These are phyloP conservation scores for Cariama cristata DNA, from an alignment of 2,113 vertebrate genomes.

Conservation along the genomic window DNA sequence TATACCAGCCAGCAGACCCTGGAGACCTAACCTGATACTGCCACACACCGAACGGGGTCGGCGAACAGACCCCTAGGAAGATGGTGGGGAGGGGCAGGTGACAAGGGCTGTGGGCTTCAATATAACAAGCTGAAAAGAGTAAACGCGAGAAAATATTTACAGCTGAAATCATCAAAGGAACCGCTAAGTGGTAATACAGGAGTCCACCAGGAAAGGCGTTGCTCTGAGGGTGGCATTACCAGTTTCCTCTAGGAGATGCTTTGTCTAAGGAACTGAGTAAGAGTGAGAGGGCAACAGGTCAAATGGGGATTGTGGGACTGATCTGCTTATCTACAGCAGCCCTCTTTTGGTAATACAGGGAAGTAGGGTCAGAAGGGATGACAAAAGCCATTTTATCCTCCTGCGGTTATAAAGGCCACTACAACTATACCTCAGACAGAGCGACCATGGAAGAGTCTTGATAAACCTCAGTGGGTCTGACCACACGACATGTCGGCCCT, in stretches of 20 bases:
- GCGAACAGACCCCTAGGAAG: not conserved
- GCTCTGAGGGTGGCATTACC: not conserved
- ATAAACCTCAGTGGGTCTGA: not conserved
- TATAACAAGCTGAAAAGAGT: not conserved
- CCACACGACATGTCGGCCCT: accelerated
- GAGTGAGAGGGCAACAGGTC: not conserved
- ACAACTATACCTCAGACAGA: not conserved
- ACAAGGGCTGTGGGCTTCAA: not conserved
- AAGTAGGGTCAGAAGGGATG: not conserved
- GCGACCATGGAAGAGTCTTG: not conserved
- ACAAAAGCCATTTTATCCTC: not conserved
- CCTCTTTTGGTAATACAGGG: not conserved
- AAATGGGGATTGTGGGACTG: too few relatives aligned
- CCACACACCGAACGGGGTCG: accelerated
- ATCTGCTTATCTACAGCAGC: not conserved
- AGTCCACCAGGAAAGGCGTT: accelerated
- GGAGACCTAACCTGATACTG: not conserved
- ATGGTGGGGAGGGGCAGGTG: not conserved
- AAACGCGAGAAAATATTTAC: not conserved
- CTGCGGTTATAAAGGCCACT: not conserved
- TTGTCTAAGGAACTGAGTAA: not conserved
- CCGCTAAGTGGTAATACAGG: not conserved
- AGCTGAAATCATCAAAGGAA: not conserved
- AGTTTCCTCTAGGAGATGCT: not conserved
- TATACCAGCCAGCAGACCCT: not conserved